A percentile compares a stretch with the other conserved stretches of the same genome.
phyloP scores from a whole-genome alignment of 2,113 vertebrate species.

The Protobothrops flavoviridis region DNA sequence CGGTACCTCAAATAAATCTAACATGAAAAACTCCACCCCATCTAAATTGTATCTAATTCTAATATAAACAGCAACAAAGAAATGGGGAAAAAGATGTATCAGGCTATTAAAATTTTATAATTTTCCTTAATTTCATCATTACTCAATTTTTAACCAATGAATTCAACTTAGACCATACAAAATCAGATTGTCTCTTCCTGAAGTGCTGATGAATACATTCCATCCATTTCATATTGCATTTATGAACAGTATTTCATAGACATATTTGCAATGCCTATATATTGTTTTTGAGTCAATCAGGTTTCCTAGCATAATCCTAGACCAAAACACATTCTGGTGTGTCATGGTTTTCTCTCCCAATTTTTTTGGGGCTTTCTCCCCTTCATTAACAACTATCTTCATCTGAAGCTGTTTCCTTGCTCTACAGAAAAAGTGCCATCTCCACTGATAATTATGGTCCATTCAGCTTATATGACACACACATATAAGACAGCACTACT shows the following conservation, averaged over 20 bases:
- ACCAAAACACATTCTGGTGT: background rate
- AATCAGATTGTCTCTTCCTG: background rate
- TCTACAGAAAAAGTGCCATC: background rate
- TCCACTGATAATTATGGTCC: background rate
- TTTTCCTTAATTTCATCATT: background rate
- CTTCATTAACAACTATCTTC: background rate
- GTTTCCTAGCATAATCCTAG: background rate
- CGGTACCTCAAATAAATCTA: background rate
- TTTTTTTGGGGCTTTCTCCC: background rate
- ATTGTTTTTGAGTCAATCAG: background rate
- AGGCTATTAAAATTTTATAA: background rate
- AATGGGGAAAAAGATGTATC: background rate
- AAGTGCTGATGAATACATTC: background rate
- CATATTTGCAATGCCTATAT: background rate
- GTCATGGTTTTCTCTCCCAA: background rate
- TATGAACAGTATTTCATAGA: background rate
- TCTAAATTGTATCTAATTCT: background rate
- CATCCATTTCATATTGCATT: background rate
- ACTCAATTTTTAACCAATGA: background rate
- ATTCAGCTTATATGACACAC: background rate
- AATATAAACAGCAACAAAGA: background rate
- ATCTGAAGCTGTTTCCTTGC: background rate
- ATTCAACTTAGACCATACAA: background rate
- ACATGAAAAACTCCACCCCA: background rate
- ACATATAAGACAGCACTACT: background rate